Conservation (phyloP, 2,113 vertebrate genomes). For the Gobiocypris rarus region DNA sequence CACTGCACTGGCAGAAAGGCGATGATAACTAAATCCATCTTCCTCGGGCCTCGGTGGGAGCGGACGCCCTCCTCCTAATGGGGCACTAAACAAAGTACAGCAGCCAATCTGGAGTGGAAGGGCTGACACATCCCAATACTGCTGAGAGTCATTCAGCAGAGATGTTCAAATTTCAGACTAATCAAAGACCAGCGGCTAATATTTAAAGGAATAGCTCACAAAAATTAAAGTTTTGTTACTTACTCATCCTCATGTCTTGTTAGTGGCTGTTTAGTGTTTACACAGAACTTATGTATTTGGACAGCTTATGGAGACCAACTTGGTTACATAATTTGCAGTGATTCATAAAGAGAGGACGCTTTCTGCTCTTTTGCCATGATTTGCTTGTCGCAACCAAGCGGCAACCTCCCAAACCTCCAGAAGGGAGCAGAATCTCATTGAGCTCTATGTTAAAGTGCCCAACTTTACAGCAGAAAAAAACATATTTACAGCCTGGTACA, state of each 20-base stretch:
- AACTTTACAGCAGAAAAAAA: too few species aligned
- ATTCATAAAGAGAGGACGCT: too few species aligned
- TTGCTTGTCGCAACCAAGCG: too few species aligned
- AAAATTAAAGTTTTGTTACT: neutral
- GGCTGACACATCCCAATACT: slow-evolving; percentile 13
- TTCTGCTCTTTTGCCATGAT: too few species aligned
- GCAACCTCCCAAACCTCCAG: too few species aligned
- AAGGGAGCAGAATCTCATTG: too few species aligned
- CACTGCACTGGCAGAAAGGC: slow-evolving; percentile 15
- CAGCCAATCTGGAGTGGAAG: slow-evolving; percentile 29
- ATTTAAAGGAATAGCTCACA: neutral
- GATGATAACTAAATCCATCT: slow-evolving; percentile 49
- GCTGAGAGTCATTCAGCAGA: neutral
- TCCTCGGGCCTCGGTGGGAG: slow-evolving; percentile 29
- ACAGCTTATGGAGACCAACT: too few species aligned
- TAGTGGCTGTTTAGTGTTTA: neutral
- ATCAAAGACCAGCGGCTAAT: neutral
- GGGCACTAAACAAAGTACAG: slow-evolving; percentile 36
- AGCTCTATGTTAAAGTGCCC: too few species aligned
- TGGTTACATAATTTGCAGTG: too few species aligned
- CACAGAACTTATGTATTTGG: neutral
- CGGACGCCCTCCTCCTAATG: slow-evolving; percentile 31
- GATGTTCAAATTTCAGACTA: neutral
- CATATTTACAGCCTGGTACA: too few species aligned
- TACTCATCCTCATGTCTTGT: neutral